Base-by-base conservation (phyloP, 2,888 invertebrate species). In the Temnothorax ravouxi region DNA sequence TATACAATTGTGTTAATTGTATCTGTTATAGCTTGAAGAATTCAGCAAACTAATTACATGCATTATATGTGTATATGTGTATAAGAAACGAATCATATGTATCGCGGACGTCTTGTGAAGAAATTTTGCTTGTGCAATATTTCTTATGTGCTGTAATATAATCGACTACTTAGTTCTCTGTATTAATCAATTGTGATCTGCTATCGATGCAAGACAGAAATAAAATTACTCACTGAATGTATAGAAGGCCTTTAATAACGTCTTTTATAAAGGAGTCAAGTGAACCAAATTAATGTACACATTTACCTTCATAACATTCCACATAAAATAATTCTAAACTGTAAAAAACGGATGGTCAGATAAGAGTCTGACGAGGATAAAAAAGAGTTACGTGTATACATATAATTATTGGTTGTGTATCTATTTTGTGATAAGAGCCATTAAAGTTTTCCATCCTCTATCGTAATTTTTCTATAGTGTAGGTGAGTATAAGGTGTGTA, bases 171-270 rank as follows among this genome's bases (percentile, higher is more conserved):
- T 83, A n/a, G 59, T 83, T 83, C 62, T 84, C 67, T 84, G 79
- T 84, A 84, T 84, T 84, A 72, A 81, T 66, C 44, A 86, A 69
- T 62, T n/a, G 83, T 41, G 66, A 84, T 47, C 69, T 83, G 76
- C 83, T 88, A 86, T 82, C 66, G 62, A 83, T 71, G 69, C 82
- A 59, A 56, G 77, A 67, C 66, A 85, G 54, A 84, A 88, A 89
- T 88, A 84, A 86, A 84, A 64, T 81, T 61, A 67, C 3, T n/a
- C 54, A 77, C n/a, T 34, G 47, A 84, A 75, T 62, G 61, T 62
- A 66, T n/a, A n/a, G 15, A 76, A n/a, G 2, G 34, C 3, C 29
- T 38, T 64, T n/a, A 66, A 18, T 76, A 47, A 66, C 2, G 18
- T 64, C 11, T n/a, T 8, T 4, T 64, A 2, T 56, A 71, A 52